These are phyloP conservation scores for Cardiocondyla obscurior DNA, from an alignment of 1,140 invertebrate genomes.

Conservation along the genomic window DNA sequence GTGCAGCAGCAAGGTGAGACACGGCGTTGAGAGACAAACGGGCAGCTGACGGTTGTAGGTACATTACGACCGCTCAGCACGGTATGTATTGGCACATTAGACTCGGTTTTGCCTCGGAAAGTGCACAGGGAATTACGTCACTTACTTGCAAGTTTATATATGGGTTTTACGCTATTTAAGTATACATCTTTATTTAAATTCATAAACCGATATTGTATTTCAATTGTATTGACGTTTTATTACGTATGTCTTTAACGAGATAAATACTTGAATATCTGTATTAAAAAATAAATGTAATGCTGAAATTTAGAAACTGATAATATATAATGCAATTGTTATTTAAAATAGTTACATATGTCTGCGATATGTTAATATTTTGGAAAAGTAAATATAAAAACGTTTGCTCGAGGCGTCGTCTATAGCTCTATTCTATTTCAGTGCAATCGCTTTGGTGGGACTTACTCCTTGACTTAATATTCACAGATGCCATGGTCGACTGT, in stretches of 20 bases:
- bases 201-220: not conserved
- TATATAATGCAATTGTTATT: constrained; percentile 12
- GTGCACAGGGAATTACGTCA: not conserved
- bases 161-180: not conserved
- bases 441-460: constrained; percentile 67
- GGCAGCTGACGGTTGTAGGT: constrained; percentile 76
- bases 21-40: constrained; percentile 81
- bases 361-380: not conserved
- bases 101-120: constrained; percentile 39
- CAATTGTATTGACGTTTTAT: not conserved
- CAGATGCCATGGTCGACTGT: constrained; percentile 73
- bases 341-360: not conserved
- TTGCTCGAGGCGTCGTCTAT: constrained; percentile 38
- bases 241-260: not conserved
- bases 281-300: not conserved
- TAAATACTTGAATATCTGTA: not conserved
- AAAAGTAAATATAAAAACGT: not conserved
- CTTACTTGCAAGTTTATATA: not conserved
- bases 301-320: not conserved
- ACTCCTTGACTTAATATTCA: constrained; percentile 72
- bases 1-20: constrained; percentile 82
- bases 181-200: not conserved
- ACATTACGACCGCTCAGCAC: constrained; percentile 75
- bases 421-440: constrained; percentile 69
- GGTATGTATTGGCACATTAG: constrained; percentile 81